Evolutionary conservation across 2,888 invertebrate species (phyloP), one percentile per base, ranked within the genome.

Genomic region (Eumacrocentrus americanus): DNA sequence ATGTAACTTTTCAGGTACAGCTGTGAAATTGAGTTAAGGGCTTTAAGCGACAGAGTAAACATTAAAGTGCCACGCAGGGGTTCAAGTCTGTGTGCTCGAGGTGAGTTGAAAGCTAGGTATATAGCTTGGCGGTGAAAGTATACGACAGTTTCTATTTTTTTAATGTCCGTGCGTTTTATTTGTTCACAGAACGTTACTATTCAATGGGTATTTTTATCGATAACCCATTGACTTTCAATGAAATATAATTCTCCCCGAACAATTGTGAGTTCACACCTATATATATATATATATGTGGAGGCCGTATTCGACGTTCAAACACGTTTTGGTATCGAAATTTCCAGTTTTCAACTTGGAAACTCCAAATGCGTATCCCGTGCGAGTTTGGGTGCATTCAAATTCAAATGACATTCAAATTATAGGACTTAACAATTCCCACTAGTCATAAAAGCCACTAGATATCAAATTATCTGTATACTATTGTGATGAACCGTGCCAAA

Each of bases 11-110:
- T 70, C 69, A 65, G 62, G 66, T 62, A 62, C 67, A 66, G 65
- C n/a, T 34, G 14, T 64, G 67, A 63, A 68, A 76, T 76, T 75
- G 72, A 73, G 72, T 76, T 73, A 76, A 34, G 69, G 69, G 66
- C 66, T 68, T 70, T 69, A 71, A 68, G 70, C 67, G 7, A 14
- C 29, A 53, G 64, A 60, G 70, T 66, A 68, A 70, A 71, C 70
- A 70, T 72, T 70, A 70, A 70, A 70, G 68, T 64, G 62, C 61
- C 18, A 40, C 16, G 38, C 16, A 9, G 38, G 6, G 14, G 38
- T n/a, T 40, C 7, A 6, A 40, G 14, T 16, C 7, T 2, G 18
- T 16, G 38, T 16, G 18, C 38, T 40, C 9, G 14, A 40, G 2
- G 38, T 16, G 14, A 40, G 18, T 40, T 40, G 18, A 40, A 40